Base-by-base conservation (phyloP, 2,888 invertebrate species). In the Spialia ferax region DNA sequence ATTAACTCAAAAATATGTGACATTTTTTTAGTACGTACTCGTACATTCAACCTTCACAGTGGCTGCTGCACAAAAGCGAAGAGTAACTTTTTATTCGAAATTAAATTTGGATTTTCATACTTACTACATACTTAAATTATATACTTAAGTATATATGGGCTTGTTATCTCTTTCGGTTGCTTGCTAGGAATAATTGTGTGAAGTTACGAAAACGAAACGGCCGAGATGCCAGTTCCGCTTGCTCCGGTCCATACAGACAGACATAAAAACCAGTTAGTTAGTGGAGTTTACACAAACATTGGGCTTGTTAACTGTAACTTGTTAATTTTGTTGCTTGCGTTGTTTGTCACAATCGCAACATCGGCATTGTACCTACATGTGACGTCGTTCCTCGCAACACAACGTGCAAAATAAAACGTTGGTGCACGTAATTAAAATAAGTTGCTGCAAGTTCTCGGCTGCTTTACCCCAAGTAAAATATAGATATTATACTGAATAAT, bases 301-400 rank as follows among this genome's bases (percentile, higher is more conserved):
- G 70, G 75, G 85, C 85, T 90, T 86, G 89, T 88, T 91, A 89
- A 90, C 88, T 87, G 87, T 88, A 88, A 90, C 88, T 91, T 88
- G 91, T 90, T 92, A 87, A 89, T 89, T 90, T 87, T 84, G 87
- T 87, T 87, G 79, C 77, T 81, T 75, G 71, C 77, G 80, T 76
- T 81, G 82, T 86, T 87, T 86, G 87, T 87, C 86, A 88, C 86
- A 86, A 67, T 62, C 29, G 61, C 67, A 35, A 23, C 66, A 66
- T 57, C 57, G 57, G 64, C 64, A 48, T 29, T 32, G 32, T 65
- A 42, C 32, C 1, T 35, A 18, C 26, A 32, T 6, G 57, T 32
- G 59, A 60, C 13, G 60, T 29, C 29, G 55, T 8, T 56, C 42
- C 18, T 55, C 42, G 26, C 38, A 13, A 42, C 42, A 20, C 38